Conservation (phyloP, 2,113 vertebrate species). For the Amblyornis subalaris region DNA sequence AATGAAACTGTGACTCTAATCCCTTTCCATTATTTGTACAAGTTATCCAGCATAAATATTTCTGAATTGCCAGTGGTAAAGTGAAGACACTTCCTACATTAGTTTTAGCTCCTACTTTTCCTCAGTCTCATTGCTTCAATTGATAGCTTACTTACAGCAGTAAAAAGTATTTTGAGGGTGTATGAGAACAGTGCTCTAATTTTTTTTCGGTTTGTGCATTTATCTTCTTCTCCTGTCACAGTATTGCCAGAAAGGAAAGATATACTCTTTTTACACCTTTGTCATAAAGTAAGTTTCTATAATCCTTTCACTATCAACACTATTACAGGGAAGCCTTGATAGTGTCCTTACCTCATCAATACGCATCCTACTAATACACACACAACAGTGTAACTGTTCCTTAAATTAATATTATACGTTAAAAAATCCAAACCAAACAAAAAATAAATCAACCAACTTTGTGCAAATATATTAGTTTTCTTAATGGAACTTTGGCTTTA, state of each 20-base stretch:
- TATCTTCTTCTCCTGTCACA: not conserved
- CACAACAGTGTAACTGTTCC: not conserved
- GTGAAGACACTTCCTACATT: not conserved
- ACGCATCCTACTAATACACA: not conserved
- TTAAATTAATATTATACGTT: not conserved
- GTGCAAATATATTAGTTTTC: not conserved
- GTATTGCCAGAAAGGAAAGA: not conserved
- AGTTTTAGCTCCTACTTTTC: not conserved
- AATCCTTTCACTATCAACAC: not conserved
- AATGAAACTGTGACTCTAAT: not conserved
- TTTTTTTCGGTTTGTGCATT: not conserved
- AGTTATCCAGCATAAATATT: not conserved
- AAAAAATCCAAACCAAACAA: not conserved
- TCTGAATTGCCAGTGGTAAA: not conserved
- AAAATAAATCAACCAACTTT: not conserved
- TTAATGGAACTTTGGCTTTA: not conserved
- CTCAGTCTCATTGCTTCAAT: not conserved
- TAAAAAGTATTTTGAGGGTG: not conserved
- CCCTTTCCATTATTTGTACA: not conserved
- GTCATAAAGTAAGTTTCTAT: not conserved
- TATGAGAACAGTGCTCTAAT: not conserved
- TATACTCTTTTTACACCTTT: not conserved
- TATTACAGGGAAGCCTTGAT: not conserved
- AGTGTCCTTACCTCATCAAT: not conserved
- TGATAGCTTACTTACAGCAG: not conserved